Percentiles rank a stretch among this genome's conserved stretches.
These are phyloP conservation scores for Notarius quadriscutis DNA, from an alignment of 2,113 vertebrate species.

Conservation along the genomic window DNA sequence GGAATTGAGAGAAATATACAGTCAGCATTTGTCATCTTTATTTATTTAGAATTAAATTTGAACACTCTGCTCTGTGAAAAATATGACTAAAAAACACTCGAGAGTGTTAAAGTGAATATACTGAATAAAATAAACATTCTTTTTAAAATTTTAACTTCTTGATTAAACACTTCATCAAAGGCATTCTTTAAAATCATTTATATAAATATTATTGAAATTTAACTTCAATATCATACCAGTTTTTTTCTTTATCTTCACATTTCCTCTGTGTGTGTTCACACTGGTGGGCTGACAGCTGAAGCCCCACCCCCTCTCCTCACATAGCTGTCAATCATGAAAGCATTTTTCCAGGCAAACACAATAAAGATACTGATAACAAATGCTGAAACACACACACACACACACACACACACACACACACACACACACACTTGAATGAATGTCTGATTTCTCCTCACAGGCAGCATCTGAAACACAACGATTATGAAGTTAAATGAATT, in stretches of 20 bases:
- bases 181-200: neutral
- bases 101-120: neutral
- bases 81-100: neutral
- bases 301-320: neutral
- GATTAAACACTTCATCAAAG: neutral
- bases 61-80: neutral
- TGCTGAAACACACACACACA: neutral
- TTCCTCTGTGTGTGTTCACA: neutral
- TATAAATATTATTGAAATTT: neutral
- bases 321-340: neutral
- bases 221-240: too few species aligned
- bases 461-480: neutral
- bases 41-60: neutral
- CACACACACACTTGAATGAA: neutral
- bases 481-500: neutral
- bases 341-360: neutral
- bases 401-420: neutral
- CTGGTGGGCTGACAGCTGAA: neutral
- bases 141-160: neutral
- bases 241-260: neutral
- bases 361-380: neutral
- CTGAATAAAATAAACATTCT: neutral
- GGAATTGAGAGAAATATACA: neutral
- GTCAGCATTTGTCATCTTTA: neutral
- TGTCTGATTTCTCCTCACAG: neutral